These are phyloP conservation scores for Agrotis clavis DNA, from an alignment of 2,888 invertebrate genomes.

Conservation along the genomic window DNA sequence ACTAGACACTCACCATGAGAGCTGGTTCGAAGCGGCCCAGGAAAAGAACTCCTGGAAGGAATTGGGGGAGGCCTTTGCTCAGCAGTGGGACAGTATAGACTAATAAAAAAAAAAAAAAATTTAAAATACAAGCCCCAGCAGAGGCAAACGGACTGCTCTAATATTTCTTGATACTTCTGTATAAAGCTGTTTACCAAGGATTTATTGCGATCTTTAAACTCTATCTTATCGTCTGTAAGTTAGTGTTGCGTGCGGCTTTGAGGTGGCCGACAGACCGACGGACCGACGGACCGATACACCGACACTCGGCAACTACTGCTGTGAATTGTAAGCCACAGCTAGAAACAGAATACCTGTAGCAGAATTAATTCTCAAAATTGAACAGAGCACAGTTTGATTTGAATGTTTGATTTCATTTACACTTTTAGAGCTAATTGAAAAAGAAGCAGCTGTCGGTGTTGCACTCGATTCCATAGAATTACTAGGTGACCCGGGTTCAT, in stretches of 20 bases:
- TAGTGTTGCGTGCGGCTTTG: slow-evolving; percentile 54
- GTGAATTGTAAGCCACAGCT: not conserved
- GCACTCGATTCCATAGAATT: not conserved
- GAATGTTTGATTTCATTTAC: not conserved
- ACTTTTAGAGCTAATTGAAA: not conserved
- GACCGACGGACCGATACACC: slow-evolving; percentile 2
- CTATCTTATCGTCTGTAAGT: slow-evolving; percentile 51
- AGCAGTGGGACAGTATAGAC: too few relatives aligned
- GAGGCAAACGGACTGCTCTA: slow-evolving; percentile 7
- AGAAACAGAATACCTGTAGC: not conserved
- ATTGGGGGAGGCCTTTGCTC: too few relatives aligned
- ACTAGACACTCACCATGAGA: too few relatives aligned
- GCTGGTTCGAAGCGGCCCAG: too few relatives aligned
- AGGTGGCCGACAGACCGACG: slow-evolving; percentile 15
- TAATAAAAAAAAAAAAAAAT: too few relatives aligned
- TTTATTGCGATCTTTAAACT: slow-evolving; percentile 57
- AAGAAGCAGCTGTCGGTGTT: slow-evolving; percentile 6
- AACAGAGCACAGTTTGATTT: not conserved
- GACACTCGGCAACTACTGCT: slow-evolving; percentile 4
- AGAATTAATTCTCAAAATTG: not conserved
- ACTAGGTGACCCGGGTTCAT: too few relatives aligned
- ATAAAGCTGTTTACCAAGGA: slow-evolving; percentile 27
- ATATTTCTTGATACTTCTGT: slow-evolving; percentile 17
- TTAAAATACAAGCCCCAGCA: slow-evolving; percentile 10
- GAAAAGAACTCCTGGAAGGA: too few relatives aligned